phyloP scores from a whole-genome alignment of 2,888 invertebrate species.

The Drosophila bunnanda region DNA sequence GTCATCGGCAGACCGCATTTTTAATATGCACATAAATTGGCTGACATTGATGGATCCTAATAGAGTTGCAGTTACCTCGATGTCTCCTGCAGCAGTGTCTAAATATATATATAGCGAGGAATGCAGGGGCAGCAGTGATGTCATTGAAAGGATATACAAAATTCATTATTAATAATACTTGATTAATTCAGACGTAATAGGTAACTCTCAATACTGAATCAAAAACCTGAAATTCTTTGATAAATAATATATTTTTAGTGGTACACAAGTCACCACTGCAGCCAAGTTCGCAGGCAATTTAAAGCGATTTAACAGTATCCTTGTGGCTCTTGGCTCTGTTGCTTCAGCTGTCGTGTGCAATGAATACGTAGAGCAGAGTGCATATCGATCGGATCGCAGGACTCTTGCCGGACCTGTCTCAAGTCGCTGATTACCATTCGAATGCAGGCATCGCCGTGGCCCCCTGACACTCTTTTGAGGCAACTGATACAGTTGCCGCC shows the following conservation, averaged over 20 bases:
- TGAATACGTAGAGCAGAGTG: conserved; percentile 63
- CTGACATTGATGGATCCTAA: conserved; percentile 80
- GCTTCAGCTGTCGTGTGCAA: conserved; percentile 60
- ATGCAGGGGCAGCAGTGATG: conserved; percentile 3
- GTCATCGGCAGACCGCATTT: conserved; percentile 77
- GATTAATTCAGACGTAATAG: background rate
- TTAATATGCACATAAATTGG: conserved; percentile 80
- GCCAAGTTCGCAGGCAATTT: background rate
- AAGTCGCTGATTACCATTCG: conserved; percentile 31
- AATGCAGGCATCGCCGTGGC: conserved; percentile 11
- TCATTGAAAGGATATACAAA: background rate
- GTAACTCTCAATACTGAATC: background rate
- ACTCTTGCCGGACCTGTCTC: conserved; percentile 2
- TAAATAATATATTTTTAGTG: background rate
- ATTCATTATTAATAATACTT: background rate
- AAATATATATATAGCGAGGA: background rate
- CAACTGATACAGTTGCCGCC: conserved; percentile 9
- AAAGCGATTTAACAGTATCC: background rate
- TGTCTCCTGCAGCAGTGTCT: conserved; percentile 42
- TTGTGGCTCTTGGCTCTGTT: conserved; percentile 33
- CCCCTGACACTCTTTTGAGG: background rate
- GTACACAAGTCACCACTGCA: background rate
- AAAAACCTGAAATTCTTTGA: background rate
- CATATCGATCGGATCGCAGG: conserved; percentile 39
- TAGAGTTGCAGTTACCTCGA: conserved; percentile 65